Evolutionary conservation across 2,888 invertebrate species (phyloP), one percentile per base, ranked within the genome.

Genomic region (Graphium colonna): DNA sequence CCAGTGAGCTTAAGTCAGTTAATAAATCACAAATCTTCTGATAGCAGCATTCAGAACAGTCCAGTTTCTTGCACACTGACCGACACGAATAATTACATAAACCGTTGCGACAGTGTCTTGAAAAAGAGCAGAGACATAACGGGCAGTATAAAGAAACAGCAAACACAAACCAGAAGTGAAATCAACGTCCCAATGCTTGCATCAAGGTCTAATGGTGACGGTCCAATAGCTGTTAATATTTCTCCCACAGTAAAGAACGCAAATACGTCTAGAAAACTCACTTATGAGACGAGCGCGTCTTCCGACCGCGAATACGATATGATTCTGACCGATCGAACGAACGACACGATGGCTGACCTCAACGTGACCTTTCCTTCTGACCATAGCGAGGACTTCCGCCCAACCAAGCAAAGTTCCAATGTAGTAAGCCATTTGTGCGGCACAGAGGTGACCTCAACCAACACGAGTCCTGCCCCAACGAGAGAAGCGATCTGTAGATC

Each of bases 341-440:
- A 83, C 68, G 90, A 90, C 58, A 90, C 90, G 0, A 66, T 90
- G 72, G 90, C 87, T 0, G 90, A 87, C 60, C 60, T 90, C 16
- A 90, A 90, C 43, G 82, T 86, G 0, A 85, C 90, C 0, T 89
- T 90, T 52, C 78, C 89, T 9, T 79, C 88, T 0, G 90, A 90
- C 55, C 66, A 72, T 28, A 81, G 77, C 16, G 82, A 83, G 1
- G 80, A 77, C 15, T 61, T 57, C 50, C 64, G 62, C 9, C 64
- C 65, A 18, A 59, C 51, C 15, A 47, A 66, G 42, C 56, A 65
- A 42, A 62, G 56, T 49, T 61, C 54, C 26, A 52, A 55, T 39
- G 44, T 55, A 47, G 9, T 41, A 9, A 60, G 57, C 33, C 59
- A 62, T 10, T n/a, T 59, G 5, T 58, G 55, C 28, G 61, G 60